These are phyloP conservation scores for Porites lobata DNA, from an alignment of 92 coral and sea anemone species.

Conservation along the genomic window DNA sequence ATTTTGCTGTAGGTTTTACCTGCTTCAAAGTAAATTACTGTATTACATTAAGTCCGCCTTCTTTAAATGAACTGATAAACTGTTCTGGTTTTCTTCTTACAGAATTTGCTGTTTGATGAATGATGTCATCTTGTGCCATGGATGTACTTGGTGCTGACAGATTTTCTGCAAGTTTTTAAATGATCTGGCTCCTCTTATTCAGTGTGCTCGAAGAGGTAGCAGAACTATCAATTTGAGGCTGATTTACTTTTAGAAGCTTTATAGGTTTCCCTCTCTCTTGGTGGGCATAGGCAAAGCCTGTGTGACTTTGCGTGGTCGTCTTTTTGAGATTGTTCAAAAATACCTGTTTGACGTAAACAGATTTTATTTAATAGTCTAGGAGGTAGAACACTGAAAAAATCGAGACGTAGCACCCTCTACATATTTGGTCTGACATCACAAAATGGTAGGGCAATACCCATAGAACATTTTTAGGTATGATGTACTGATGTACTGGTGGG, in stretches of 20 bases:
- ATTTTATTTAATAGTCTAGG: no score
- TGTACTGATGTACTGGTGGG: no score
- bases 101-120: neutral
- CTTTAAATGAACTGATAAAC: conserved; percentile 40
- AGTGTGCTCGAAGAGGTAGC: conserved; percentile 30
- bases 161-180: conserved; percentile 33
- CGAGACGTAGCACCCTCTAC: no score
- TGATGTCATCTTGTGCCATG: neutral
- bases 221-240: conserved; percentile 49
- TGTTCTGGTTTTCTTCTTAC: neutral
- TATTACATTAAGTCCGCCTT: conserved; percentile 37
- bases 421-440: no score
- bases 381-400: no score
- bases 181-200: conserved; percentile 46
- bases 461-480: no score
- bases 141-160: conserved; percentile 2
- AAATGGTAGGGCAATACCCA: no score
- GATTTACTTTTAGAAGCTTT: conserved; percentile 36
- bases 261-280: conserved; percentile 46
- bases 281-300: no score
- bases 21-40: neutral
- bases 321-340: no score
- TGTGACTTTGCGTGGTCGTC: no score
- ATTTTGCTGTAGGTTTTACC: no score
- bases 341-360: no score